Percentiles rank a stretch among this genome's conserved stretches.
phyloP scores from a whole-genome alignment of 1,140 invertebrate species.

The Drosophila funebris region DNA sequence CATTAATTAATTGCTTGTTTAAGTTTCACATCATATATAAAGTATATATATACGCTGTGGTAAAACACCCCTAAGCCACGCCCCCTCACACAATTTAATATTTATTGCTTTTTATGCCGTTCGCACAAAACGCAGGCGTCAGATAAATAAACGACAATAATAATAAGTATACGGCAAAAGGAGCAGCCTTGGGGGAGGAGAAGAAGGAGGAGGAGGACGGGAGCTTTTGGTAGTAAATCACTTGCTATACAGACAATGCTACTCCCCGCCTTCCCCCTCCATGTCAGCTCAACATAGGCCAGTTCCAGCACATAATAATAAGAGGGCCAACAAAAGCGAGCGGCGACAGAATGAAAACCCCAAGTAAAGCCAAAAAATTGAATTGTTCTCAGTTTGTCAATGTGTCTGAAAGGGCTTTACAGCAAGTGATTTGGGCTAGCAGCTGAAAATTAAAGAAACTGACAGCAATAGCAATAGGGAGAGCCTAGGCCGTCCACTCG shows the following conservation, averaged over 20 bases:
- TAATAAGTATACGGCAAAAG: slow-evolving; percentile 43
- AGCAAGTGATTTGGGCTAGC: background rate
- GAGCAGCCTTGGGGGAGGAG: background rate
- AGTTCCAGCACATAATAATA: background rate
- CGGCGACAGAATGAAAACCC: slow-evolving; percentile 19
- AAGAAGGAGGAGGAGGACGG: background rate
- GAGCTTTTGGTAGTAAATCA: slow-evolving; percentile 47
- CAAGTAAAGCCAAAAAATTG: slow-evolving; percentile 47
- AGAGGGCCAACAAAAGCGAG: slow-evolving; percentile 37
- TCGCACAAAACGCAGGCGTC: slow-evolving; percentile 53
- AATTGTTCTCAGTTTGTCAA: slow-evolving; percentile 57
- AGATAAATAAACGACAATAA: slow-evolving; percentile 65
- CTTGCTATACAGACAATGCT: slow-evolving; percentile 35
- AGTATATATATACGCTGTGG: slow-evolving; percentile 36
- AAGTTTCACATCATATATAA: slow-evolving; percentile 54
- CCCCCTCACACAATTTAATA: slow-evolving; percentile 56
- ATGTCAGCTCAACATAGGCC: background rate
- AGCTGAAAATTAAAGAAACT: background rate
- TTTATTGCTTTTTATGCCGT: slow-evolving; percentile 62
- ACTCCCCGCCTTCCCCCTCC: background rate
- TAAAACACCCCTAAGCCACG: slow-evolving; percentile 30
- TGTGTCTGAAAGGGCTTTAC: slow-evolving; percentile 48
- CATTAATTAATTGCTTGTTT: slow-evolving; percentile 62
- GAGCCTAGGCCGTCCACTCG: slow-evolving; percentile 14
- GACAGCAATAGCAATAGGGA: too few relatives aligned